phyloP scores from a whole-genome alignment of 2,113 vertebrate genomes.

The Ictidomys tridecemlineatus region DNA sequence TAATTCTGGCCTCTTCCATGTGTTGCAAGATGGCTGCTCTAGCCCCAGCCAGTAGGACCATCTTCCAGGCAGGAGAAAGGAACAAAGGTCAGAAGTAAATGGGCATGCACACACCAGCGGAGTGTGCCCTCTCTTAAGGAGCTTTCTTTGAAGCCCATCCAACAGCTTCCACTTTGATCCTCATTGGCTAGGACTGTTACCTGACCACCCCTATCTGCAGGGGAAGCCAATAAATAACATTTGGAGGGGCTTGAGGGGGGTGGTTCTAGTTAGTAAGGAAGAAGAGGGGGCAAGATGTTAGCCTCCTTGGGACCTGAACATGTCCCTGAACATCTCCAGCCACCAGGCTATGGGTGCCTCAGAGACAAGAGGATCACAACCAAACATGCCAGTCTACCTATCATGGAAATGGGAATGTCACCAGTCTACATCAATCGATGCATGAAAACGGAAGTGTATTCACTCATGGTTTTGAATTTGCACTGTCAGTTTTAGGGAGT shows the following conservation, averaged over 20 bases:
- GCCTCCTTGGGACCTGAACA: not conserved
- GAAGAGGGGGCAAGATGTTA: not conserved
- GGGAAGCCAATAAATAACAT: not conserved
- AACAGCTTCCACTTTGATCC: not conserved
- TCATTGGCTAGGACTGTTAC: not conserved
- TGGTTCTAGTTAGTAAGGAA: not conserved
- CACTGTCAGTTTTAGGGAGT: not conserved
- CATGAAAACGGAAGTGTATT: not conserved
- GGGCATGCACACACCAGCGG: too few relatives aligned
- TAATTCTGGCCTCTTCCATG: not conserved
- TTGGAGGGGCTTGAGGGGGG: too few relatives aligned
- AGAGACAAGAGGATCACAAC: too few relatives aligned
- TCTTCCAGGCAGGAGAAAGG: not conserved
- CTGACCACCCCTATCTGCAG: not conserved
- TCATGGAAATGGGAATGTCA: fast-evolving
- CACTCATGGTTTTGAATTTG: not conserved
- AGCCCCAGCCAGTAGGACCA: not conserved
- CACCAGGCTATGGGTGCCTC: too few relatives aligned
- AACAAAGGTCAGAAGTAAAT: not conserved
- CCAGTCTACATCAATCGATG: not conserved
- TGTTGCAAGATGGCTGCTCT: conserved; percentile 4
- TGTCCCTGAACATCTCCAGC: not conserved
- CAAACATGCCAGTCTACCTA: too few relatives aligned
- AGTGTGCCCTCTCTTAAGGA: not conserved
- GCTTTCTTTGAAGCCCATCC: not conserved